A percentile compares a stretch with the other conserved stretches of the same genome.
Evolutionary conservation across 2,113 vertebrate genomes (phyloP).

Genomic region (Anas platyrhynchos): DNA sequence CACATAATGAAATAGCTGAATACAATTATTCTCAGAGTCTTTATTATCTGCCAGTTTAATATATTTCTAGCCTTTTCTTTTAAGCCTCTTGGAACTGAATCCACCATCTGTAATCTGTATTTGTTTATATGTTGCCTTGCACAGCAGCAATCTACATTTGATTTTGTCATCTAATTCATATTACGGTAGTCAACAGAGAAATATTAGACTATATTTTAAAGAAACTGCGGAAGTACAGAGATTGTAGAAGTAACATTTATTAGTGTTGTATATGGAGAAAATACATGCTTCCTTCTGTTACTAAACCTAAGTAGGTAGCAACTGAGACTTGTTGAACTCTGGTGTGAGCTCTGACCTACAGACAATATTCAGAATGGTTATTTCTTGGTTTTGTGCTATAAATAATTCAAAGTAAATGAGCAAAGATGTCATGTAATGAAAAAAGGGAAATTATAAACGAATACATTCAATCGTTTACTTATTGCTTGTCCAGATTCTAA

Average conservation of each 20-base stretch:
- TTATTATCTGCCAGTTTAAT: background rate
- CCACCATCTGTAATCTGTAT: background rate
- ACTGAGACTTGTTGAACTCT: background rate
- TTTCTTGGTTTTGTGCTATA: background rate
- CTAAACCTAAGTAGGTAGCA: background rate
- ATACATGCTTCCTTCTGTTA: background rate
- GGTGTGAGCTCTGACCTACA: background rate
- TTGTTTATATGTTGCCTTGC: background rate
- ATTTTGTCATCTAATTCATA: background rate
- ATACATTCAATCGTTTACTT: background rate
- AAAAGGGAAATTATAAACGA: background rate
- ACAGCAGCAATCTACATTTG: background rate
- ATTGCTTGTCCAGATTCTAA: background rate
- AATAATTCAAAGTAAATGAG: background rate
- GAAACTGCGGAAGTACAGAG: background rate
- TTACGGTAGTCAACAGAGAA: background rate
- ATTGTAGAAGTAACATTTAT: background rate
- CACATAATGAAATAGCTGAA: background rate
- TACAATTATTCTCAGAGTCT: background rate
- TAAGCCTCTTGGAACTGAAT: background rate
- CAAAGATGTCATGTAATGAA: background rate
- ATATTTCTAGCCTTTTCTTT: background rate
- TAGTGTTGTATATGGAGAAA: background rate
- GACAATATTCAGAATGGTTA: background rate
- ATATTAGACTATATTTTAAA: background rate